Evolutionary conservation across 2,113 vertebrate species (phyloP).

Genomic region (Lepisosteus osseus): DNA sequence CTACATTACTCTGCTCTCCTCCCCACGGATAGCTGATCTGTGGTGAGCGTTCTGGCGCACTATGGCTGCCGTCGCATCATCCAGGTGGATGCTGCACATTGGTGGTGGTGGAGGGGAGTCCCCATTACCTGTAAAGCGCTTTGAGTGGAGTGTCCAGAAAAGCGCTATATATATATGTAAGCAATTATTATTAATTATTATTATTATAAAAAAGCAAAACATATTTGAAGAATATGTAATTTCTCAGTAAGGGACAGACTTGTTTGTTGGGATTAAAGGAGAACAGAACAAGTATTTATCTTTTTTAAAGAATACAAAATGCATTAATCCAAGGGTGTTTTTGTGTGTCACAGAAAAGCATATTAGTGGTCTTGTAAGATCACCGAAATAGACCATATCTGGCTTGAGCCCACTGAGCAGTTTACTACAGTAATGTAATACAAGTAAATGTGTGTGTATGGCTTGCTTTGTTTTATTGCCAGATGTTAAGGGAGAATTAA

Average conservation of each 20-base stretch:
- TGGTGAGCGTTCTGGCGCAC: no score
- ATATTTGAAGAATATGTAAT: constrained; percentile 4
- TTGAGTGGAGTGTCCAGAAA: no score
- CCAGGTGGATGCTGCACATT: no score
- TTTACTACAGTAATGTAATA: constrained; percentile 5
- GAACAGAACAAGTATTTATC: constrained; percentile 24
- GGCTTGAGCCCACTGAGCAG: constrained; percentile 14
- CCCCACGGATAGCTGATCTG: no score
- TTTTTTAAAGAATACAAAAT: constrained; percentile 18
- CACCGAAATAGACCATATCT: constrained; percentile 21
- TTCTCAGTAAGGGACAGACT: constrained; percentile 21
- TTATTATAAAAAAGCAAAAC: not conserved
- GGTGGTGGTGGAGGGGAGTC: no score
- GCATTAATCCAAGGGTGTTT: not conserved
- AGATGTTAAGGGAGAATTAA: constrained; percentile 14
- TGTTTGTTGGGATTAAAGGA: constrained; percentile 24
- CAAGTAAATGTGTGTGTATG: constrained; percentile 5
- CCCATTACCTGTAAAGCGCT: no score
- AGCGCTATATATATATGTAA: no score
- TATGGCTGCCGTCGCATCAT: no score
- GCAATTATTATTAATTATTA: no score
- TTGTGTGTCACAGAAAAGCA: not conserved
- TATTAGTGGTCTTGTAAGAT: constrained; percentile 16
- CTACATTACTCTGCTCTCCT: no score
- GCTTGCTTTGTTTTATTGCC: constrained; percentile 11